Conservation (phyloP, 2,113 vertebrate species). For the Copsychus sechellarum region DNA sequence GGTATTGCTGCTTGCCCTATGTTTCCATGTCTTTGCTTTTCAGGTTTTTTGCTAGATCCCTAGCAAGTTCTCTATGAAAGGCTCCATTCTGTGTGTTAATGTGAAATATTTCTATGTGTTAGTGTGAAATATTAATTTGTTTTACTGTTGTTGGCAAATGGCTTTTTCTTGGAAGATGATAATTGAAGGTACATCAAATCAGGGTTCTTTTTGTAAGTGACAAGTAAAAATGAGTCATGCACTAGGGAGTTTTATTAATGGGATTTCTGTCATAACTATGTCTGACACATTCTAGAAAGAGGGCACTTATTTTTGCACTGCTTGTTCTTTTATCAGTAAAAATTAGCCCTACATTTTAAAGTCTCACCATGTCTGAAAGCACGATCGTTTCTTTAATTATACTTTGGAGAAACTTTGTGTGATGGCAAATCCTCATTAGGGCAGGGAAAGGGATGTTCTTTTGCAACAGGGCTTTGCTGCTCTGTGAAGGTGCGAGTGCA, state of each 20-base stretch:
- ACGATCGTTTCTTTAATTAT: not conserved
- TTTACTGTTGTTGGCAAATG: conserved; percentile 8
- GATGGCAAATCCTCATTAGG: not conserved
- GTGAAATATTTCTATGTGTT: not conserved
- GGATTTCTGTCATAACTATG: not conserved
- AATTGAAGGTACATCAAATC: conserved; percentile 28
- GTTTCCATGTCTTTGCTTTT: not conserved
- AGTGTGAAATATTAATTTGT: not conserved
- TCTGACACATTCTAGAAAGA: not conserved
- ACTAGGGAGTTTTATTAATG: conserved; percentile 6
- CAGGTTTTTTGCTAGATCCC: not conserved
- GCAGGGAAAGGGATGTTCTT: not conserved
- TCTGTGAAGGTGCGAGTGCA: not conserved
- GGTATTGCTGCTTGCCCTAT: not conserved
- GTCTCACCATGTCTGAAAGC: not conserved
- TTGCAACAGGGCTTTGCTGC: not conserved
- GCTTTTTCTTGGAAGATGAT: conserved; percentile 4
- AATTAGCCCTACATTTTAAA: not conserved
- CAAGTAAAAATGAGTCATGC: conserved; percentile 20
- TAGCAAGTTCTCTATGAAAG: not conserved
- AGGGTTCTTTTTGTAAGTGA: not conserved
- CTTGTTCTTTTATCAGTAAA: conserved; percentile 3
- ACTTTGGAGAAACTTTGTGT: not conserved
- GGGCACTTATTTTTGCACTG: conserved; percentile 19
- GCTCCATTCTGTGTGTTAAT: not conserved